phyloP scores from a whole-genome alignment of 2,888 invertebrate genomes.

The Eilema caniola region DNA sequence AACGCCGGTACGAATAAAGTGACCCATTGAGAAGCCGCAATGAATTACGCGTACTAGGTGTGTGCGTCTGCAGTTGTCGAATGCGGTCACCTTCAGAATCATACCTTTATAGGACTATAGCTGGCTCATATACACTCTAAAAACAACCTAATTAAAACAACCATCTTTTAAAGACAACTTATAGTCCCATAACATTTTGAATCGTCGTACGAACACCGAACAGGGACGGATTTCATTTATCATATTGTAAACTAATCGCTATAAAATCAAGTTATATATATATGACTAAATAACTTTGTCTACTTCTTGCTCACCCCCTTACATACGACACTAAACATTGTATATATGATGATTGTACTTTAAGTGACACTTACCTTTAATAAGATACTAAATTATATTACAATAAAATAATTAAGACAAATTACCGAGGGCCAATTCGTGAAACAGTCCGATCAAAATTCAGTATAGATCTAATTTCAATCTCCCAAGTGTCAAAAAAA shows the following conservation, averaged over 20 bases:
- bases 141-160: neutral
- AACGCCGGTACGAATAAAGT: no score
- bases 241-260: constrained; percentile 35
- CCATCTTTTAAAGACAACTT: constrained; percentile 15
- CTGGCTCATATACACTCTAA: constrained; percentile 4
- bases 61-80: no score
- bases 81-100: no score
- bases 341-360: constrained; percentile 70
- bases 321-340: constrained; percentile 36
- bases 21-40: no score
- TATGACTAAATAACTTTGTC: constrained; percentile 46
- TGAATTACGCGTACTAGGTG: no score
- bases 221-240: constrained; percentile 47
- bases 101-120: no score
- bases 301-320: constrained; percentile 10
- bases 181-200: constrained; percentile 8
- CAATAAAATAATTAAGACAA: constrained; percentile 29
- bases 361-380: constrained; percentile 41
- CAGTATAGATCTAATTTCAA: no score
- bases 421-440: neutral
- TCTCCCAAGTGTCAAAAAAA: no score
- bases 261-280: constrained; percentile 27
- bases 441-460: neutral
- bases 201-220: constrained; percentile 12
- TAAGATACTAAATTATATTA: constrained; percentile 38